Evolutionary conservation across 2,113 vertebrate genomes (phyloP).

Genomic region (Nibea albiflora): DNA sequence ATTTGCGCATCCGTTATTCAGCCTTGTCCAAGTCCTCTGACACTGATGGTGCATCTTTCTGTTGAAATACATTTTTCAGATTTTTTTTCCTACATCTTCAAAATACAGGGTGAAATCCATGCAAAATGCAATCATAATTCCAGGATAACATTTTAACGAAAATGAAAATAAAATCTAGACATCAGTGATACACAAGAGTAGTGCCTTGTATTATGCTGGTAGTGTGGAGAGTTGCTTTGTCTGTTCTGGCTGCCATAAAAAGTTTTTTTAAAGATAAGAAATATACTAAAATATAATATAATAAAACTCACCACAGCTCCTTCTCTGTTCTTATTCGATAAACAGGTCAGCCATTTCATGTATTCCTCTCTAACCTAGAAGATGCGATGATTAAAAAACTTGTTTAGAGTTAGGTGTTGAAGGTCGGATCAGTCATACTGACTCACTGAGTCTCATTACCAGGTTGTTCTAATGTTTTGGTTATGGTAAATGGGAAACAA

Average conservation of each 20-base stretch:
- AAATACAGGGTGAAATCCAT: neutral
- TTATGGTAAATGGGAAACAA: too few relatives aligned
- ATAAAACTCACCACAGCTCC: slow-evolving; percentile 39
- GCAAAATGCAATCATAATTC: too few relatives aligned
- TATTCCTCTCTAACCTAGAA: slow-evolving; percentile 69
- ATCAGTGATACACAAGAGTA: neutral
- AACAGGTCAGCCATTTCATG: slow-evolving; percentile 58
- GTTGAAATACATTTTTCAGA: slow-evolving; percentile 12
- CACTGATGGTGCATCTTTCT: slow-evolving; percentile 52
- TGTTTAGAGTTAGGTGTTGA: neutral
- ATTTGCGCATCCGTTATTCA: slow-evolving; percentile 3
- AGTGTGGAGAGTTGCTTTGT: too few relatives aligned
- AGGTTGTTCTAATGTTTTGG: too few relatives aligned
- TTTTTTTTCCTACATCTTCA: too few relatives aligned
- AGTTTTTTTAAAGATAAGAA: neutral
- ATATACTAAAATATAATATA: neutral
- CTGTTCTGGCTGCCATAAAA: neutral
- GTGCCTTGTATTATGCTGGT: too few relatives aligned
- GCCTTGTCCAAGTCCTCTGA: slow-evolving; percentile 57
- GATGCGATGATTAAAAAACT: neutral
- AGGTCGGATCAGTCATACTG: too few relatives aligned
- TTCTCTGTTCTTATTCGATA: slow-evolving; percentile 15
- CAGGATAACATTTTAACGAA: neutral
- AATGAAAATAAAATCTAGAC: too few relatives aligned
- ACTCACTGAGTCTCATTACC: too few relatives aligned